Evolutionary conservation across 53 echinoderm and acorn worm genomes (phyloP), one percentile per base, ranked within the genome.

Genomic region (Hippasteria phrygiana): DNA sequence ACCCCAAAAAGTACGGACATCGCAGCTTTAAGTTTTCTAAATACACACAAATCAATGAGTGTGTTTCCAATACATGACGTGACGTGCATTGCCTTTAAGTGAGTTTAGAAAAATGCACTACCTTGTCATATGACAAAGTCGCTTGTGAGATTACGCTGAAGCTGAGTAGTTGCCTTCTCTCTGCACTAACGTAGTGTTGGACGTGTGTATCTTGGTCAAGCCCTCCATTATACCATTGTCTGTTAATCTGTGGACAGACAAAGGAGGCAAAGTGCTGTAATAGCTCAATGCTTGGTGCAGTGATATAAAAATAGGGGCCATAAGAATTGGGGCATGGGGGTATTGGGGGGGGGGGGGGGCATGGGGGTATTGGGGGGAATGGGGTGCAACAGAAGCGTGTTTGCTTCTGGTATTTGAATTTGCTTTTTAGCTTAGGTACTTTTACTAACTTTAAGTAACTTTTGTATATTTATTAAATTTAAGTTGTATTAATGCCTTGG

Each of bases 161-260:
- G 86, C 76, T 3, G 66, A 74, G 43, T 91, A 67, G 40, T 59
- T 91, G 14, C 43, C 32, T 26, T 91, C 91, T 64, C 91, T 84
- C 66, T 91, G 91, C 38, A 85, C 75, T 13, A 78, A 87, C 7
- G 28, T 48, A 17, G 89, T 86, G 65, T 46, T 76, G 40, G 80
- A 36, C 34, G 39, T 24, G 34, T 71, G 85, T 11, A 91, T 16
- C 66, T 79, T 91, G n/a, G 47, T 76, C 47, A 91, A 26, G 20
- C 70, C 43, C 10, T 91, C 91, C 9, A 77, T 91, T 22, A 77
- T 34, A 24, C 91, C 91, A 10, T 73, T 86, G 41, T 87, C 86
- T 43, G 91, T 91, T 36, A 91, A 46, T 2, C 91, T 91, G 65
- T 27, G 7, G 34, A 54, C 13, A 64, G 3, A 83, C 34, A 83